Evolutionary conservation across 92 coral and sea anemone species (phyloP).

Genomic region (Micromussa lordhowensis): DNA sequence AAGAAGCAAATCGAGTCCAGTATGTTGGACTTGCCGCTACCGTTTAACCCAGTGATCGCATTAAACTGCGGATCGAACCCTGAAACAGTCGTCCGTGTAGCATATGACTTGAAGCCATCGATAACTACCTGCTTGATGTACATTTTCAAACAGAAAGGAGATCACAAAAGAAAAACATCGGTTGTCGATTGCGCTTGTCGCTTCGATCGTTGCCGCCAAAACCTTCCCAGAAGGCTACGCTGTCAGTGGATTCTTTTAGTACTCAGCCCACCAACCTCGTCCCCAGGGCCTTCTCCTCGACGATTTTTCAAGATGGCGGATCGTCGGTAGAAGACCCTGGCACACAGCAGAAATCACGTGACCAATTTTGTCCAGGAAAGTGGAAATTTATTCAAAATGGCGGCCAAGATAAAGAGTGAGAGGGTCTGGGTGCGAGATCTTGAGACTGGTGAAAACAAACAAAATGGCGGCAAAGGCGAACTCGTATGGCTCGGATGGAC

Average conservation of each 20-base stretch:
- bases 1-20: constrained; percentile 98
- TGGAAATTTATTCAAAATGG: no score
- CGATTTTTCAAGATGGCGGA: no score
- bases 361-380: no score
- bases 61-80: constrained; percentile 98
- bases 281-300: no score
- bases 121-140: constrained; percentile 93
- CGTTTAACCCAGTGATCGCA: constrained; percentile 97
- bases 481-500: no score
- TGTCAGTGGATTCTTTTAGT: background rate
- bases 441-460: no score
- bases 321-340: no score
- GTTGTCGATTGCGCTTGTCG: constrained; percentile 11
- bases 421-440: no score
- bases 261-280: constrained; percentile 19
- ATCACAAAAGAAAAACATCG: constrained; percentile 11
- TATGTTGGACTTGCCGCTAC: constrained; percentile 98
- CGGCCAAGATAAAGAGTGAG: no score
- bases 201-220: constrained; percentile 41
- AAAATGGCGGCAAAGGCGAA: no score
- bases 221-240: constrained; percentile 48
- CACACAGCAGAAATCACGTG: no score
- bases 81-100: constrained; percentile 89
- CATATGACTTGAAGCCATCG: constrained; percentile 98
- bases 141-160: constrained; percentile 58